Percentiles rank a stretch among this genome's conserved stretches.
Evolutionary conservation across 1,140 invertebrate species (phyloP).

Genomic region (Aphis craccivora): DNA sequence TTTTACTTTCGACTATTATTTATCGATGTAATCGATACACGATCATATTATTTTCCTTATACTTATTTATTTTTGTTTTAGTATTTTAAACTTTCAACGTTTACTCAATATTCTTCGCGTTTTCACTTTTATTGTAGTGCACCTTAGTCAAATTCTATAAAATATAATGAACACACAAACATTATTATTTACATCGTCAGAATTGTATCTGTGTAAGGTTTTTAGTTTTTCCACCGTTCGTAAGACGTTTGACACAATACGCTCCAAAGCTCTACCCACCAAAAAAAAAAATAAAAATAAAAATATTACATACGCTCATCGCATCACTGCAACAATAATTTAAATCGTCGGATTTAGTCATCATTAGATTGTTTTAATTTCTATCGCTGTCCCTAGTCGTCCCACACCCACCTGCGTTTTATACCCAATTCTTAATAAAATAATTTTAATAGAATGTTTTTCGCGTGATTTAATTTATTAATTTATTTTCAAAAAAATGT

Average conservation of each 20-base stretch:
- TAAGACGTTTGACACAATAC: not conserved
- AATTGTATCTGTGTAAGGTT: not conserved
- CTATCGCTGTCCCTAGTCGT: not conserved
- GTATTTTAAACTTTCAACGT: too few relatives aligned
- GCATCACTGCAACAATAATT: not conserved
- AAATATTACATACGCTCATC: not conserved
- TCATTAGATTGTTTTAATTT: not conserved
- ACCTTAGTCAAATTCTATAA: not conserved
- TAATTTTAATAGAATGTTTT: not conserved
- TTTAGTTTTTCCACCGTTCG: not conserved
- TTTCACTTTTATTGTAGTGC: too few relatives aligned
- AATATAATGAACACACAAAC: not conserved
- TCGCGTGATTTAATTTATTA: not conserved
- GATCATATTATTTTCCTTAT: not conserved
- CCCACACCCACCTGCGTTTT: not conserved
- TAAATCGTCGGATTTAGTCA: not conserved
- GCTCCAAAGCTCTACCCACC: too few relatives aligned
- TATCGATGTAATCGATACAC: not conserved
- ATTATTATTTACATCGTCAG: not conserved
- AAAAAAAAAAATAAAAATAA: not conserved
- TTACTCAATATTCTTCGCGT: too few relatives aligned
- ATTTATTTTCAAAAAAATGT: not conserved
- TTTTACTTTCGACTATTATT: not conserved
- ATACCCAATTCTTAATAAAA: not conserved
- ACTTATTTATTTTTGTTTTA: not conserved